Evolutionary conservation across 2,797 vertebrate genomes (phyloP).

Genomic region (Morelia viridis): DNA sequence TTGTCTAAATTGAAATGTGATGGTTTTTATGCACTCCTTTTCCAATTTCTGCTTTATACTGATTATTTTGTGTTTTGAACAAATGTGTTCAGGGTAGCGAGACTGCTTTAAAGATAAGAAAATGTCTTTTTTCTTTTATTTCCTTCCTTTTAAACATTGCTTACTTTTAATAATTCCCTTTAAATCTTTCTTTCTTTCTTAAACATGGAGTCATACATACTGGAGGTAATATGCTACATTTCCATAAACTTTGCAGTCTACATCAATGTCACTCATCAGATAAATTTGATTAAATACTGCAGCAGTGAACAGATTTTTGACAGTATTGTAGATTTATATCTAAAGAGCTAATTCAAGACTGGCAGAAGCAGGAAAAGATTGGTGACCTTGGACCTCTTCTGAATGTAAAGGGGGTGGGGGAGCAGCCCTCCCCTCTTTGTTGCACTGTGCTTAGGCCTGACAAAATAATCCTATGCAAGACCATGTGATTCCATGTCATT

Average conservation of each 20-base stretch:
- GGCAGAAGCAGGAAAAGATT: constrained; percentile 3
- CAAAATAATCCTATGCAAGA: not conserved
- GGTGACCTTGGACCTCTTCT: constrained; percentile 3
- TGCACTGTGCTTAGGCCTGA: not conserved
- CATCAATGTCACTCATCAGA: not conserved
- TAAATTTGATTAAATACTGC: not conserved
- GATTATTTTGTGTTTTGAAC: not conserved
- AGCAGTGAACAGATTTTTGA: not conserved
- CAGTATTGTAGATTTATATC: not conserved
- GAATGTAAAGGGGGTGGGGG: not conserved
- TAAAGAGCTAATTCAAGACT: not conserved
- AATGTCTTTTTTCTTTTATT: not conserved
- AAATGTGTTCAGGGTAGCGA: constrained; percentile 1
- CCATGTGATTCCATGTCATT: not conserved
- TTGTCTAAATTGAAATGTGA: not conserved
- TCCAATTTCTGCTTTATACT: not conserved
- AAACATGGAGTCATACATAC: not conserved
- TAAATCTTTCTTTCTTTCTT: not conserved
- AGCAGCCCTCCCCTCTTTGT: constrained; percentile 7
- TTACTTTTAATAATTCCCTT: not conserved
- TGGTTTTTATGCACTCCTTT: not conserved
- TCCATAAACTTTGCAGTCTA: not conserved
- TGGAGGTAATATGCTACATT: not conserved
- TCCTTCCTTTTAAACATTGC: not conserved
- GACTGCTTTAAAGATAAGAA: not conserved